These are phyloP conservation scores for Myanophis thanlyinensis DNA, from an alignment of 2,113 vertebrate species.

Conservation along the genomic window DNA sequence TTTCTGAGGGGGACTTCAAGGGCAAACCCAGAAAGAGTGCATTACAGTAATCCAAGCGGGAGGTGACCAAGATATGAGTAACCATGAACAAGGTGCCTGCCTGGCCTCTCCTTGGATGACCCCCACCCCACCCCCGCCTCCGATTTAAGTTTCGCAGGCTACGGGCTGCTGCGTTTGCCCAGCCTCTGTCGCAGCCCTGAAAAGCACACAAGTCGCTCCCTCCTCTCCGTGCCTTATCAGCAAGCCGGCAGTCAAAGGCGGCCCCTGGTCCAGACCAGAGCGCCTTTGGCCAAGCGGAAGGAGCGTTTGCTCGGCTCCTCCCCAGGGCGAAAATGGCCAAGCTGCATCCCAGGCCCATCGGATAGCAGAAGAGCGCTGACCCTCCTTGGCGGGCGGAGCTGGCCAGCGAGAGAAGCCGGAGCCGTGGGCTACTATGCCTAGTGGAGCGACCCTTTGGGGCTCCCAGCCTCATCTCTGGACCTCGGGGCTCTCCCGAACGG, in stretches of 20 bases:
- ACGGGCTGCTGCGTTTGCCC: not conserved
- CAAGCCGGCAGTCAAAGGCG: not conserved
- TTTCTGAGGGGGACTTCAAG: too few relatives aligned
- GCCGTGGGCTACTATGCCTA: not conserved
- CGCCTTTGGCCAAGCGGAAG: not conserved
- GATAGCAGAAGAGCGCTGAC: not conserved
- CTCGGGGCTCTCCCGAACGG: not conserved
- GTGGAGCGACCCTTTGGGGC: not conserved
- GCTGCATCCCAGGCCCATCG: not conserved
- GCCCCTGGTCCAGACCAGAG: not conserved
- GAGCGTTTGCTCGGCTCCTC: not conserved
- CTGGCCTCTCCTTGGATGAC: not conserved
- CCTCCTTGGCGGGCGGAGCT: not conserved
- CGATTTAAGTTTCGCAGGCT: not conserved
- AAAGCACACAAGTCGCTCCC: not conserved
- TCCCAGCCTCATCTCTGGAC: not conserved
- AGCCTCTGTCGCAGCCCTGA: not conserved
- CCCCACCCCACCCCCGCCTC: not conserved
- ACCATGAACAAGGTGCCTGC: too few relatives aligned
- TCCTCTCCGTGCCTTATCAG: not conserved
- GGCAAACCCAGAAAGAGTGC: too few relatives aligned
- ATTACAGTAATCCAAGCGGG: too few relatives aligned
- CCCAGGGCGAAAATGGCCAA: not conserved
- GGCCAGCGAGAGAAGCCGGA: not conserved
- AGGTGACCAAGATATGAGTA: too few relatives aligned